Evolutionary conservation across 92 coral and sea anemone species (phyloP).

Genomic region (Bergia puertoricense): DNA sequence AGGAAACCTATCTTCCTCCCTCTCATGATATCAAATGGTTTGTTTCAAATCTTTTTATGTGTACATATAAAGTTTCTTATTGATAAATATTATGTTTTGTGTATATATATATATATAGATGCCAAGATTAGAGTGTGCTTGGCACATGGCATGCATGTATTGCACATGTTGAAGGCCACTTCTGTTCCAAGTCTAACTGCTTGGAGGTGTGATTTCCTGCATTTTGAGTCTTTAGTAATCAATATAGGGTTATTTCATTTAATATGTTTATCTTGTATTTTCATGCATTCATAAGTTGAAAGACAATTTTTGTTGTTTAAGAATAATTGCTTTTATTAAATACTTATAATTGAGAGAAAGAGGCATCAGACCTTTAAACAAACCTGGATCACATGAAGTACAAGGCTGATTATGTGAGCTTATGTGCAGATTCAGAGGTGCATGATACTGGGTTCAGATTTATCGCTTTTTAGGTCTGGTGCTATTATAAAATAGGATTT

Average conservation of each 20-base stretch:
- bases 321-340: too few species aligned
- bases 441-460: neutral
- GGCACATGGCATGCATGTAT: too few species aligned
- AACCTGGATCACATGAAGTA: too few species aligned
- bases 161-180: neutral
- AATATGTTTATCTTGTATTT: slow-evolving; percentile 26
- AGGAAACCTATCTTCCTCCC: neutral
- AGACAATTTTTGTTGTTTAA: too few species aligned
- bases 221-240: neutral
- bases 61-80: neutral
- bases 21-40: neutral
- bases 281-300: too few species aligned
- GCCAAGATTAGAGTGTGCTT: neutral
- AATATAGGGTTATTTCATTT: neutral
- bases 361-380: too few species aligned
- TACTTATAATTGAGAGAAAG: too few species aligned
- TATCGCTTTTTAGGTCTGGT: neutral
- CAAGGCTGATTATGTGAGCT: too few species aligned
- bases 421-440: neutral
- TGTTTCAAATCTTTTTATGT: too few species aligned
- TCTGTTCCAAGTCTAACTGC: neutral
- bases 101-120: neutral
- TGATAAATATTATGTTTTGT: too few species aligned
- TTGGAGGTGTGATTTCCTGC: neutral
- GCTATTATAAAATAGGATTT: slow-evolving; percentile 13